Percentiles rank a stretch among this genome's conserved stretches.
These are phyloP conservation scores for Drosophila mettleri DNA, from an alignment of 2,888 invertebrate genomes.

Conservation along the genomic window DNA sequence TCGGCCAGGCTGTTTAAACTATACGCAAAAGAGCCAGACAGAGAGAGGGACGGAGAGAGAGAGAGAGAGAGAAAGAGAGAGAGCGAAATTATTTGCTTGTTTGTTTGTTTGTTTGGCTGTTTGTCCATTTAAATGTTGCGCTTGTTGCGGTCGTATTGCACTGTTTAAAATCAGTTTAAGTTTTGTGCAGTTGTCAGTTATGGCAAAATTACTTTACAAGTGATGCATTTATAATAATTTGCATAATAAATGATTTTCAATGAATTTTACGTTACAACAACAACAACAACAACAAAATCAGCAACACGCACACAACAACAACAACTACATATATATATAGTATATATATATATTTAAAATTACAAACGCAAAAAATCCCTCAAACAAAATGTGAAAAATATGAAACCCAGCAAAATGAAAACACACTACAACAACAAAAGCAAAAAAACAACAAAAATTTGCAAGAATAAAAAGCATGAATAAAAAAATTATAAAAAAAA, in stretches of 20 bases:
- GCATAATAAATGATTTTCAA: conserved; percentile 77
- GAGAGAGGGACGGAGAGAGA: not conserved
- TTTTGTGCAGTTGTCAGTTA: conserved; percentile 66
- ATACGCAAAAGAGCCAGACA: conserved; percentile 25
- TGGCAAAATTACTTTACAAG: conserved; percentile 69
- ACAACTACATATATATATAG: conserved; percentile 31
- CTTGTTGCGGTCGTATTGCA: conserved; percentile 59
- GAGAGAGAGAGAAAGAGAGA: not conserved
- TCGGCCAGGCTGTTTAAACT: conserved; percentile 64
- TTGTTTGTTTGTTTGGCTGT: conserved; percentile 27
- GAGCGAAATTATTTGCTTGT: conserved; percentile 36
- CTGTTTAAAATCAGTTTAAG: conserved; percentile 73
- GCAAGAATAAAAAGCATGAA: conserved; percentile 61
- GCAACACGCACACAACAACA: conserved; percentile 18
- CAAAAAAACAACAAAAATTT: conserved; percentile 56
- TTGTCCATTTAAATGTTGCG: conserved; percentile 60
- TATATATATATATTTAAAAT: conserved; percentile 45
- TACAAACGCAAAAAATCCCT: conserved; percentile 56
- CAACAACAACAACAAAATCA: conserved; percentile 27
- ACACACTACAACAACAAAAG: conserved; percentile 15
- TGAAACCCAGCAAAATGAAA: conserved; percentile 53
- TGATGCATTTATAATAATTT: conserved; percentile 78
- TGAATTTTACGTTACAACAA: conserved; percentile 59
- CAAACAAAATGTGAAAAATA: conserved; percentile 62
- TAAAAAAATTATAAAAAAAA: conserved; percentile 62